Base-by-base conservation (phyloP, 2,113 vertebrate genomes). In the Chionis minor region DNA sequence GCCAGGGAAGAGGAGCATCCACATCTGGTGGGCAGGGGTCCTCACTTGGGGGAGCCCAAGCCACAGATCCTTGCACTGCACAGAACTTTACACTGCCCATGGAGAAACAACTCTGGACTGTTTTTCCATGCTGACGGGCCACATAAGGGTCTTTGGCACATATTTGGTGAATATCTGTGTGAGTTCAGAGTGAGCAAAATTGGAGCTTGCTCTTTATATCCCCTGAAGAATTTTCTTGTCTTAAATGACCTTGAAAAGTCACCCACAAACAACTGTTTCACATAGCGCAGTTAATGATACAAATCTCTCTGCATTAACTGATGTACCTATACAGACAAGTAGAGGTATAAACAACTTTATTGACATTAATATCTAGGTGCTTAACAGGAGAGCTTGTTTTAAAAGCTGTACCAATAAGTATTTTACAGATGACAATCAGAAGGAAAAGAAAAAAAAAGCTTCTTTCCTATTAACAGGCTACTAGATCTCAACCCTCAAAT, bases 81-180 rank as follows among this genome's bases (percentile, higher is more conserved):
- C 44, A 44, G 44, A 44, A 44, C 44, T 44, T 14, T 15, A 44
- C 44, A 44, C 10, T 55, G 32, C 21, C 33, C 16, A 5, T 8
- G 9, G 14, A 71, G 24, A 45, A 75, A 77, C 24, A 66, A 27
- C 13, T 81, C 32, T 66, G 45, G 35, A 28, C 21, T 56, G 8
- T n/a, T 20, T 71, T 75, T 61, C 27, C 9, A 2, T 26, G 33
- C n/a, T 81, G 28, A 32, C 56, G 62, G 56, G 35, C 10, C 19
- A 38, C 1, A 0, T 54, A 62, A 73, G 13, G 21, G 18, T 26
- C 47, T 86, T 58, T 42, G 30, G 14, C 47, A 58, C 0, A 1
- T 56, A 19, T 55, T 40, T 58, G n/a, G 9, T 16, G 11, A 63
- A 20, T 47, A 58, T 21, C 26, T 22, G 19, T 20, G 24, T 35